phyloP scores from a whole-genome alignment of 2,888 invertebrate species.

The Drosophila atripex region DNA sequence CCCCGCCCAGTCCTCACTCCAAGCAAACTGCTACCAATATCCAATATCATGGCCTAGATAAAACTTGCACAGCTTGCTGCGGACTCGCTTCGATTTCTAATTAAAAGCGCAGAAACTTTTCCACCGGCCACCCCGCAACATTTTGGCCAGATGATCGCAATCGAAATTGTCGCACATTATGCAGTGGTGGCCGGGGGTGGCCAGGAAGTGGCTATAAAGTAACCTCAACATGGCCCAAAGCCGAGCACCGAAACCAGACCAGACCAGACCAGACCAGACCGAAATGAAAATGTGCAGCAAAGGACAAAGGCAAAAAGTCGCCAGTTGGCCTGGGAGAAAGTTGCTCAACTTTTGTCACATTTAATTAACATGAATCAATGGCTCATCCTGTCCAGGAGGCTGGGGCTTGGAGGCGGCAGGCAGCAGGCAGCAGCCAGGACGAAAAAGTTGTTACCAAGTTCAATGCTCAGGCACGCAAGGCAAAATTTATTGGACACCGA shows the following conservation, averaged over 20 bases:
- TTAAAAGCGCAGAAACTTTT: conserved; percentile 71
- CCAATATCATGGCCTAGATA: conserved; percentile 47
- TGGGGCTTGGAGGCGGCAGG: not conserved
- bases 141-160: conserved; percentile 53
- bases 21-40: not conserved
- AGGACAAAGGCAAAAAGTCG: conserved; percentile 34
- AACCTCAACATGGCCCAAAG: conserved; percentile 44
- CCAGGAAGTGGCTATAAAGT: conserved; percentile 16
- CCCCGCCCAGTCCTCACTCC: not conserved
- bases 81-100: conserved; percentile 73
- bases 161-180: conserved; percentile 48
- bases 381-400: conserved; percentile 9
- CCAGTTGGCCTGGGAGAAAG: conserved; percentile 24
- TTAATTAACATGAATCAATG: conserved; percentile 76
- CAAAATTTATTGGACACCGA: conserved; percentile 30
- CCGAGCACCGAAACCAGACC: conserved; percentile 1
- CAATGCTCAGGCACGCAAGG: conserved; percentile 38
- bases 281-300: conserved; percentile 34
- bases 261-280: not conserved
- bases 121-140: conserved; percentile 20
- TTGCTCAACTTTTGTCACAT: conserved; percentile 64
- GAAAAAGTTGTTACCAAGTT: conserved; percentile 7
- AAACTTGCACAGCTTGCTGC: conserved; percentile 57
- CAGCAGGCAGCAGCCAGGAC: not conserved
- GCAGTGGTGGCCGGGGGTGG: not conserved